Evolutionary conservation across 2,888 invertebrate species (phyloP).

Genomic region (Papilio protenor): DNA sequence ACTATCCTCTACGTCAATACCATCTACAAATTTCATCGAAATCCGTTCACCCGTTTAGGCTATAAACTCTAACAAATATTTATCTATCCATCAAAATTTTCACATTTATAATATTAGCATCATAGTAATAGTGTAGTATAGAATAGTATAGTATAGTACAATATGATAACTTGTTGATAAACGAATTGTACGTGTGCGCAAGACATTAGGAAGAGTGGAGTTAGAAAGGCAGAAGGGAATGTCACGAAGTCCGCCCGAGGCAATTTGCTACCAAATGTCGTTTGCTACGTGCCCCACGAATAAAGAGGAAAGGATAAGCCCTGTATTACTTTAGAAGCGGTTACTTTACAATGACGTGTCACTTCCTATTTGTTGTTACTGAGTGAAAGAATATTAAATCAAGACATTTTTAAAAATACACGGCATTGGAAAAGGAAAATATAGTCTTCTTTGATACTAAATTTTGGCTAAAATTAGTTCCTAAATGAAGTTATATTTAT

Average conservation of each 20-base stretch:
- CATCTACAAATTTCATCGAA: too few relatives aligned
- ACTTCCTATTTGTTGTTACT: constrained; percentile 23
- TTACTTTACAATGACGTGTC: constrained; percentile 62
- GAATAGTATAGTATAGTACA: neutral
- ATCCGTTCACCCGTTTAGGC: too few relatives aligned
- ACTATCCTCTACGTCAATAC: too few relatives aligned
- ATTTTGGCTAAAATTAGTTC: neutral
- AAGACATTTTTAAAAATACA: neutral
- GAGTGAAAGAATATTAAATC: neutral
- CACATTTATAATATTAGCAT: too few relatives aligned
- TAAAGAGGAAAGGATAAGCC: constrained; percentile 78
- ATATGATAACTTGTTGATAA: constrained; percentile 55
- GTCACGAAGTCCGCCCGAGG: constrained; percentile 80
- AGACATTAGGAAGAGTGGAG: constrained; percentile 72
- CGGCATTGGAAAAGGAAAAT: too few relatives aligned
- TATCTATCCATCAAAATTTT: too few relatives aligned
- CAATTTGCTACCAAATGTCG: constrained; percentile 83
- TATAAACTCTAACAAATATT: too few relatives aligned
- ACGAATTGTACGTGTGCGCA: constrained; percentile 70
- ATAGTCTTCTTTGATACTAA: too few relatives aligned
- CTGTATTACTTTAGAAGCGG: constrained; percentile 70
- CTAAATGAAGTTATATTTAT: neutral
- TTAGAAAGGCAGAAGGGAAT: constrained; percentile 64
- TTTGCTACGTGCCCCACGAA: constrained; percentile 80
- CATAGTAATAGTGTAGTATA: too few relatives aligned